Base-by-base conservation (phyloP, 2,888 invertebrate genomes). In the Thalpophila matura region DNA sequence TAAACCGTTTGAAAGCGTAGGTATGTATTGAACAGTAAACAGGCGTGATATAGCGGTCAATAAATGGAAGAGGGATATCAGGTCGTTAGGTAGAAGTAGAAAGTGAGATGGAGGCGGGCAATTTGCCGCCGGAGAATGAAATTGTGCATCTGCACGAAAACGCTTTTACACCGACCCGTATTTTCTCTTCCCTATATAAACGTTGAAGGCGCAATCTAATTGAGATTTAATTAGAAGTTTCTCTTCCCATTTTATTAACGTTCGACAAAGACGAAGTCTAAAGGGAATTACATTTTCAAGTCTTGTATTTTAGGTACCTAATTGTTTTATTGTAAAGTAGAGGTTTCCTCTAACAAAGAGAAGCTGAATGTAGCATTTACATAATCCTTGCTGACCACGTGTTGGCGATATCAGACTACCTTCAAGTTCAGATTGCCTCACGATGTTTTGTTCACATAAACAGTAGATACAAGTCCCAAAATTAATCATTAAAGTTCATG, bases 121-220 rank as follows among this genome's bases (percentile, higher is more conserved):
- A 82, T 80, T 81, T 72, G 43, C 71, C 64, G 62, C 31, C 53
- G 45, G 57, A 53, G 49, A 71, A 70, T 76, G 55, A 62, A 75
- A 75, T 75, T 77, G 75, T 77, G 78, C 77, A 75, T 75, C 73
- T 77, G 73, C 66, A 69, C 69, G 66, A 62, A 69, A 75, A 75
- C 45, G 72, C 61, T 68, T 77, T 75, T 67, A 70, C 40, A 64
- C 45, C 45, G 46, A 26, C 45, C 40, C 53, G 54, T 74, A 55
- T 72, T 66, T 71, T 56, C 63, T 35, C 16, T 33, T 43, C 56
- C 20, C 51, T 50, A 35, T 33, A 51, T 51, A 59, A 73, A 64
- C 58, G 47, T 50, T 50, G 42, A 56, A 61, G 50, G 45, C 43
- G 16, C 51, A 71, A 61, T 54, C 29, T 71, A 59, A 74, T 62